Percentiles rank a stretch among this genome's conserved stretches.
These are phyloP conservation scores for Sakesphorus luctuosus DNA, from an alignment of 2,113 vertebrate genomes.

Conservation along the genomic window DNA sequence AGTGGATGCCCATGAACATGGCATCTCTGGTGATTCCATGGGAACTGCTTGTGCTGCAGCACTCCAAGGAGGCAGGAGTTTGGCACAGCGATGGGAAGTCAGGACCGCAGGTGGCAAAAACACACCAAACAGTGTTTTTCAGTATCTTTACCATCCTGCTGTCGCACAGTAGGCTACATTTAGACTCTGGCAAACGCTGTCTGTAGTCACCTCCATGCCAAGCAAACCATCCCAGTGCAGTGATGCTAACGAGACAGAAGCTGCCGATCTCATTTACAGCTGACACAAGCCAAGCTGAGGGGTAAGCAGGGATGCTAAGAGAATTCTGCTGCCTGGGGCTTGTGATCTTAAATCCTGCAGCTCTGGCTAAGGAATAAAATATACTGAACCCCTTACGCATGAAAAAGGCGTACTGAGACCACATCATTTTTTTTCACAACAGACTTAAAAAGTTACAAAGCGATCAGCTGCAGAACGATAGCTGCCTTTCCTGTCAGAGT, in stretches of 20 bases:
- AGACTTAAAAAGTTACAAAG: background rate
- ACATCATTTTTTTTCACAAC: background rate
- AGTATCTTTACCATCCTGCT: background rate
- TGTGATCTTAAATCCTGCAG: background rate
- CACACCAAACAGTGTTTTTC: background rate
- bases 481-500: background rate
- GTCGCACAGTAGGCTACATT: rapidly evolving
- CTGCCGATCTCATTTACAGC: background rate
- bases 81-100: background rate
- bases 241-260: background rate
- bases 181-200: background rate
- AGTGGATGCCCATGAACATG: background rate
- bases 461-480: background rate
- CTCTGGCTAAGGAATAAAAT: background rate
- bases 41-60: background rate
- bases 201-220: background rate
- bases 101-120: background rate
- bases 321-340: background rate
- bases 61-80: background rate
- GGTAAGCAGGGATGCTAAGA: background rate
- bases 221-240: background rate
- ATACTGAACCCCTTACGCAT: background rate
- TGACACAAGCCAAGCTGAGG: background rate
- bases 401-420: background rate
- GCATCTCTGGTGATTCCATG: background rate